These are phyloP conservation scores for Cacatua alba DNA, from an alignment of 2,113 vertebrate genomes.

Conservation along the genomic window DNA sequence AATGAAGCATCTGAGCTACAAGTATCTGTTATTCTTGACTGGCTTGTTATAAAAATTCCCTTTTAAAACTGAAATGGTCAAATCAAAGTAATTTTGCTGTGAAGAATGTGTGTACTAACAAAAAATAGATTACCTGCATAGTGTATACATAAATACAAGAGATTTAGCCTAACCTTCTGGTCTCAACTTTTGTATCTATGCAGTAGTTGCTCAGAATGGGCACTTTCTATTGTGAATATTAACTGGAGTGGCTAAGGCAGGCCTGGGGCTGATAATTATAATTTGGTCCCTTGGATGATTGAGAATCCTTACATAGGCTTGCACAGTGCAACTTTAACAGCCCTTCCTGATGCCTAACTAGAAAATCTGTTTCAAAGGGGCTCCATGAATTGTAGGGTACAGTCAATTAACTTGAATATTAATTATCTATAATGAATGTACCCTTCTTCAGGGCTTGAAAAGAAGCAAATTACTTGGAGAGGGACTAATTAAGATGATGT, in stretches of 20 bases:
- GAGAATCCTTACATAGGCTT: neutral
- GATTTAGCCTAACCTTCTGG: slow-evolving; percentile 24
- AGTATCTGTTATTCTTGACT: no score
- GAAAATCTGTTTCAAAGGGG: slow-evolving; percentile 64
- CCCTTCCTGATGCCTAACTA: slow-evolving; percentile 4
- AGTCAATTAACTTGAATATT: slow-evolving; percentile 81
- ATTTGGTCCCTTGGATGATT: neutral
- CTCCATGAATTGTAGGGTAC: slow-evolving; percentile 67
- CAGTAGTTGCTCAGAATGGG: neutral
- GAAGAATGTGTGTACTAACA: neutral
- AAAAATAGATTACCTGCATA: neutral
- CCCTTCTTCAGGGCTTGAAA: slow-evolving; percentile 73
- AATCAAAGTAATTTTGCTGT: slow-evolving; percentile 29
- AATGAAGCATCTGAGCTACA: no score
- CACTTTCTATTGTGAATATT: neutral
- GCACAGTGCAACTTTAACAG: slow-evolving; percentile 46
- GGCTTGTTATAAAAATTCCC: no score
- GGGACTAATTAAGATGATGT: slow-evolving; percentile 82
- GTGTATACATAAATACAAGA: slow-evolving; percentile 35
- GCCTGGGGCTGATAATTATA: slow-evolving; percentile 40
- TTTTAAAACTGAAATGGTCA: slow-evolving; percentile 23
- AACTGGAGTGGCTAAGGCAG: slow-evolving; percentile 25
- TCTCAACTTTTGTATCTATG: slow-evolving; percentile 6
- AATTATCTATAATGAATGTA: slow-evolving; percentile 81
- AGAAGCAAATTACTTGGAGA: slow-evolving; percentile 78